phyloP scores from a whole-genome alignment of 2,888 invertebrate genomes.

The Leptothorax acervorum region DNA sequence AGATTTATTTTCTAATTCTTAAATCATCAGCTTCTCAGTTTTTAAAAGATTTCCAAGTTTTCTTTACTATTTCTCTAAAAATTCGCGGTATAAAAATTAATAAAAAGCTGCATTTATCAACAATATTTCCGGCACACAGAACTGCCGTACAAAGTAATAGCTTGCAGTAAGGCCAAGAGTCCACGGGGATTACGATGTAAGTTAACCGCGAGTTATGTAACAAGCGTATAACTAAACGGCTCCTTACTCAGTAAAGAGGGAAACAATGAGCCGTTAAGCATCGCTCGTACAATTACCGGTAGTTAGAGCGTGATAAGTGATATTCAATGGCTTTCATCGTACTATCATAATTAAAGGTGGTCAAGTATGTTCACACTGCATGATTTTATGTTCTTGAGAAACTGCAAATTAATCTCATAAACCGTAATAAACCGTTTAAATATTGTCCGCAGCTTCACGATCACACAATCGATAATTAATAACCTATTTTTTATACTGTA shows the following conservation, averaged over 20 bases:
- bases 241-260: slow-evolving; percentile 18
- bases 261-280: slow-evolving; percentile 38
- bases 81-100: background rate
- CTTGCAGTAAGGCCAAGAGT: slow-evolving; percentile 17
- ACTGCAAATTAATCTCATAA: slow-evolving; percentile 4
- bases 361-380: background rate
- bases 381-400: slow-evolving; percentile 23
- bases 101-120: slow-evolving; percentile 8
- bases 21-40: background rate
- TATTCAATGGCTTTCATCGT: slow-evolving; percentile 23
- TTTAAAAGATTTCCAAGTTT: background rate
- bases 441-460: background rate
- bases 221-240: background rate
- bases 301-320: slow-evolving; percentile 31
- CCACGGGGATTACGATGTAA: slow-evolving; percentile 22
- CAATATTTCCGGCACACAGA: slow-evolving; percentile 1
- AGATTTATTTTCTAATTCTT: background rate
- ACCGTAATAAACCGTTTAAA: background rate
- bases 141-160: background rate
- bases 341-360: slow-evolving; percentile 12
- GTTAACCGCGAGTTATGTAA: slow-evolving; percentile 40
- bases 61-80: background rate
- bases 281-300: slow-evolving; percentile 32
- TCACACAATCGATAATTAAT: background rate
- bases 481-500: background rate